Percentiles rank a stretch among this genome's conserved stretches.
Evolutionary conservation across 1,140 invertebrate species (phyloP).

Genomic region (Caenorhabditis remanei): DNA sequence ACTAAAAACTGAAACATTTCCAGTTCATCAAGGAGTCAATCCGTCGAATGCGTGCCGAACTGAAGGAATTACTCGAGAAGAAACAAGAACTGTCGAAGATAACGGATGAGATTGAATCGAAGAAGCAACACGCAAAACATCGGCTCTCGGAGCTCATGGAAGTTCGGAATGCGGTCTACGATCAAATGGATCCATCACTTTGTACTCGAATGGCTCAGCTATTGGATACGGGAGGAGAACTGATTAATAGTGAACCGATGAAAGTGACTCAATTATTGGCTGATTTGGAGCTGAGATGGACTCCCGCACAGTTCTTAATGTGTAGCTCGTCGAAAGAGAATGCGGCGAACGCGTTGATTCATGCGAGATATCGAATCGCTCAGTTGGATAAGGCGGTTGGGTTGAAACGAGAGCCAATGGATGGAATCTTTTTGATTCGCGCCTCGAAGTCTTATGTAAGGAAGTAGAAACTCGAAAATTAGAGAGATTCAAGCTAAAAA

Average conservation of each 20-base stretch:
- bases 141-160: conserved; percentile 31
- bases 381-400: conserved; percentile 36
- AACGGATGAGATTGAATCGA: not conserved
- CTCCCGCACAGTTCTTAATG: conserved; percentile 17
- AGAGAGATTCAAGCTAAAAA: no score
- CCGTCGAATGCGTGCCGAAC: not conserved
- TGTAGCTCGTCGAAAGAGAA: conserved; percentile 27
- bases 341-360: conserved; percentile 24
- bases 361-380: conserved; percentile 14
- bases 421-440: conserved; percentile 29
- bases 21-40: conserved; percentile 20
- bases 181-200: conserved; percentile 1
- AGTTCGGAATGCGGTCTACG: not conserved
- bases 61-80: not conserved
- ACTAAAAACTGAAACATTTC: no score
- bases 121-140: not conserved
- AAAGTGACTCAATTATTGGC: conserved; percentile 13
- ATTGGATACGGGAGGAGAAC: conserved; percentile 6
- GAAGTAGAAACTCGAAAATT: no score
- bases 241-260: conserved; percentile 6
- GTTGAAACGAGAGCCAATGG: conserved; percentile 2
- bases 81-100: not conserved
- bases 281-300: conserved; percentile 23
- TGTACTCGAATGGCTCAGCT: not conserved
- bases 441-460: not conserved